phyloP scores from a whole-genome alignment of 2,113 vertebrate genomes.

The Ia io region DNA sequence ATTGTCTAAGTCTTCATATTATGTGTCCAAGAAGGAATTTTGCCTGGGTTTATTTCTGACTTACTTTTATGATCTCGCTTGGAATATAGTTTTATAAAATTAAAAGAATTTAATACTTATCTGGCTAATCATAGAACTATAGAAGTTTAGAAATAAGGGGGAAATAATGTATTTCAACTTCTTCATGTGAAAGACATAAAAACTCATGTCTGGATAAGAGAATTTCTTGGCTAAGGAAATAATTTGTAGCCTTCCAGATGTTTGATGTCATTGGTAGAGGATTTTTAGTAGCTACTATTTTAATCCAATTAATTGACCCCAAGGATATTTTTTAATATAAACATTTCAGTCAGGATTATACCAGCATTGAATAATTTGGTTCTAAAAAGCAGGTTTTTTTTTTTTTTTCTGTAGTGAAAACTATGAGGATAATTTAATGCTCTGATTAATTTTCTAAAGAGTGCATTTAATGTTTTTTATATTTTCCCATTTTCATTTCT shows the following conservation, averaged over 20 bases:
- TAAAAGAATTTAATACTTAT: neutral
- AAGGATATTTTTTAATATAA: conserved; percentile 26
- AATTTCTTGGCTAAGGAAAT: neutral
- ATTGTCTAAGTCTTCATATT: neutral
- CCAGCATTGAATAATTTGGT: neutral
- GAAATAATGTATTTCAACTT: neutral
- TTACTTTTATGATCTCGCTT: neutral
- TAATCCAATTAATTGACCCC: neutral
- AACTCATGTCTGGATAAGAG: neutral
- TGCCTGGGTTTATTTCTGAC: neutral
- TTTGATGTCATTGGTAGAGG: neutral
- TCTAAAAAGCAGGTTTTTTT: neutral
- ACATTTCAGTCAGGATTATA: conserved; percentile 2
- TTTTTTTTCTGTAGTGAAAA: neutral
- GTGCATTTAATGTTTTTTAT: conserved; percentile 9
- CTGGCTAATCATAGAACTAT: neutral
- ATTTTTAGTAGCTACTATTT: neutral
- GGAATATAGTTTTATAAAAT: neutral
- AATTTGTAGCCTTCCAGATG: neutral
- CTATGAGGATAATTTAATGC: neutral
- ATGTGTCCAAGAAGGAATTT: neutral
- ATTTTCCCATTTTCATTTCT: conserved; percentile 41
- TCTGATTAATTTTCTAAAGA: conserved; percentile 39
- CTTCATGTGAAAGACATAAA: neutral
- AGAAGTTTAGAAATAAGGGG: conserved; percentile 8